Base-by-base conservation (phyloP, 37 sponge, comb jelly and placozoan genomes). In the Cladorhizidae sp. region DNA sequence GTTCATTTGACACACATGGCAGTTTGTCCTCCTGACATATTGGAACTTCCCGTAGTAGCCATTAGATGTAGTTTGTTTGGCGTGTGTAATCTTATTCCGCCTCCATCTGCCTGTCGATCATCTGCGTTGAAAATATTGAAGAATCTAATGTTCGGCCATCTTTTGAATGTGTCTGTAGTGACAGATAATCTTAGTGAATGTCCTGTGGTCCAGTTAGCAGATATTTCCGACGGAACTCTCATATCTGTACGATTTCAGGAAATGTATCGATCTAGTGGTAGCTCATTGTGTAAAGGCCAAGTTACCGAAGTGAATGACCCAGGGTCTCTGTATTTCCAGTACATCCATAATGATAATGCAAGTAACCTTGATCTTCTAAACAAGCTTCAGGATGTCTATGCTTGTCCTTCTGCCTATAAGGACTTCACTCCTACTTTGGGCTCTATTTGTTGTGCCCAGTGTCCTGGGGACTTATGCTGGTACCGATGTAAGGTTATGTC, bases 381-480 rank as follows among this genome's bases (percentile, higher is more conserved):
- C 2, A 21, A 88, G 63, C 40, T 41, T 40, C 56, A 78, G 32
- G 26, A 76, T 28, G 54, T 55, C 45, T 76, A 76, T 57, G 5
- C n/a, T 38, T 1, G 58, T 51, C 76, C 76, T 37, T 58, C 59
- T 8, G 17, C 25, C 12, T 57, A 75, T 33, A 11, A 36, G 11
- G 76, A 31, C n/a, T 57, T 35, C 40, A 14, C 28, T 31, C 85
- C 79, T 7, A 72, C 45, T 21, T 8, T 78, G 39, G 90, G 80
- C 1, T 38, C 43, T 41, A 50, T 86, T 3, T 91, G 87, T 45
- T 64, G 77, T 75, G 67, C 84, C 41, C 64, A 75, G 74, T 86
- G 59, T 41, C 49, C 73, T 9, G 68, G 72, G 23, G 91, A 91
- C 78, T 52, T 51, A 0, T 25, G 22, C 22, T 91, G 91, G 91